phyloP scores from a whole-genome alignment of 2,113 vertebrate genomes.

The Ciconia stormi region DNA sequence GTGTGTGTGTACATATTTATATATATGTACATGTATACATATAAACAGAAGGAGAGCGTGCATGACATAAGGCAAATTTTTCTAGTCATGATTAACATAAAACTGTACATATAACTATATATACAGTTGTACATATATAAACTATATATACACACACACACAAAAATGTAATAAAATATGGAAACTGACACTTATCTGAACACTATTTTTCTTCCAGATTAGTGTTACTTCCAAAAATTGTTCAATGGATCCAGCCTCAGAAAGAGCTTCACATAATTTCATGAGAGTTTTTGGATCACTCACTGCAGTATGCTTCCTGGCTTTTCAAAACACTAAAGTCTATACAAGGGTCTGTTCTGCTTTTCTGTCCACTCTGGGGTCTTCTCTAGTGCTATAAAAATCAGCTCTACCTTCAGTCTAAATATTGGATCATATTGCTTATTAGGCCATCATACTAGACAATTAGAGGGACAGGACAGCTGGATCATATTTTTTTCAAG shows the following conservation, averaged over 20 bases:
- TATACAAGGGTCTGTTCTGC: not conserved
- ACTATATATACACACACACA: rapidly evolving
- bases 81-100: not conserved
- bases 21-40: too few relatives aligned
- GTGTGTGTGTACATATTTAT: not conserved
- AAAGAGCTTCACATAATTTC: not conserved
- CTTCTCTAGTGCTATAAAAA: not conserved
- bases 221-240: not conserved
- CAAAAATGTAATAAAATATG: not conserved
- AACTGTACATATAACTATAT: not conserved
- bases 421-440: not conserved
- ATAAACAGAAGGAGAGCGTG: not conserved
- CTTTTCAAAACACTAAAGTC: not conserved
- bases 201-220: not conserved
- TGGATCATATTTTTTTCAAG: not conserved
- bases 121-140: not conserved
- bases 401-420: not conserved
- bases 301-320: not conserved
- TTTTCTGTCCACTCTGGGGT: not conserved
- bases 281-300: not conserved
- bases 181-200: not conserved
- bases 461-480: not conserved
- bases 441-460: not conserved
- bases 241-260: not conserved
- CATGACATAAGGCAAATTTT: not conserved